phyloP scores from a whole-genome alignment of 2,113 vertebrate genomes.

The Hiodon alosoides region DNA sequence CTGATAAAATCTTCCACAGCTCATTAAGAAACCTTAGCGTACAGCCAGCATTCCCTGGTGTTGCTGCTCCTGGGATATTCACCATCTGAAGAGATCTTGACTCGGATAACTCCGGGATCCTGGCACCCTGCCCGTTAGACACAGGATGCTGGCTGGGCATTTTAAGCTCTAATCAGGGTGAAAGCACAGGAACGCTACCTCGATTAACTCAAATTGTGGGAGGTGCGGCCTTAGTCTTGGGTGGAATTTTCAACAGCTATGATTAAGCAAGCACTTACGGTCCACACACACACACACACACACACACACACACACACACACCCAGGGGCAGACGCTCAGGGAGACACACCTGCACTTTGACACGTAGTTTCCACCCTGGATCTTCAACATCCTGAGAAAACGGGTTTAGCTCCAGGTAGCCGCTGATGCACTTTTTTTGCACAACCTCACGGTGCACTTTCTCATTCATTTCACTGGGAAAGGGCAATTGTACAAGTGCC shows the following conservation, averaged over 20 bases:
- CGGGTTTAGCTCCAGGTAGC: background rate
- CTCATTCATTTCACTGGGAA: constrained; percentile 19
- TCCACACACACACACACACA: background rate
- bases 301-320: constrained; percentile 3
- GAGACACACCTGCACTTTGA: background rate
- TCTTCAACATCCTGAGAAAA: background rate
- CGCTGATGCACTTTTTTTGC: background rate
- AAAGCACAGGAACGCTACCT: background rate
- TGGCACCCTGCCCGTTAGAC: background rate
- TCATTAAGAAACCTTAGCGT: background rate
- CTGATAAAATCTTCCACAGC: constrained; percentile 13
- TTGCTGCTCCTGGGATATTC: constrained; percentile 2
- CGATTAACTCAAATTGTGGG: constrained; percentile 19
- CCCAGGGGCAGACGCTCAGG: background rate
- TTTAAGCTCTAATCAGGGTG: constrained; percentile 5
- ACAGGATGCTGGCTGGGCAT: constrained; percentile 10
- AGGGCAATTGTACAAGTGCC: constrained; percentile 17
- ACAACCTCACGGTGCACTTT: background rate
- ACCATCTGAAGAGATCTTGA: background rate
- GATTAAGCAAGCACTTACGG: background rate
- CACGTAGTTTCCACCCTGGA: background rate
- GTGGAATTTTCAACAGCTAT: constrained; percentile 11
- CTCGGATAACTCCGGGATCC: background rate
- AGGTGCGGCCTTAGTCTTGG: constrained; percentile 4
- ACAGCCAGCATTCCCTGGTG: background rate